Evolutionary conservation across 2,888 invertebrate species (phyloP).

Genomic region (Scaptomyza polygonia): DNA sequence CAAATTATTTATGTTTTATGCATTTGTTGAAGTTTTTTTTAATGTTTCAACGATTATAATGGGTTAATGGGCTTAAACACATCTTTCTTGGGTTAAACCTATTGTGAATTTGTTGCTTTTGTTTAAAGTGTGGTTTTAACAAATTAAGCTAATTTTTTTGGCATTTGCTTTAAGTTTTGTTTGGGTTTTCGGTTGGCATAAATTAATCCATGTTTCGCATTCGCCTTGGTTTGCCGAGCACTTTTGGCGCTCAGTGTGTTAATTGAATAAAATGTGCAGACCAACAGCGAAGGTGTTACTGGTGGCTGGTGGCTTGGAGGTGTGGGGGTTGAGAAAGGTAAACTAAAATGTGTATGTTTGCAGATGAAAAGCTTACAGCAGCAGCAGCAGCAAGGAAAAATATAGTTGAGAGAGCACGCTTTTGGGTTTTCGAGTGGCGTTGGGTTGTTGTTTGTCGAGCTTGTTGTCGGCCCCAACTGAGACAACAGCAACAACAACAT

Average conservation of each 20-base stretch:
- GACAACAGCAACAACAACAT: conserved; percentile 1
- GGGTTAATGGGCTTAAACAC: conserved; percentile 5
- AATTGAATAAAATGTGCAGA: conserved; percentile 71
- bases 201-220: conserved; percentile 64
- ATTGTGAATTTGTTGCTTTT: conserved; percentile 19
- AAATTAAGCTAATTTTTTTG: conserved; percentile 68
- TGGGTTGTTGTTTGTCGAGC: conserved; percentile 14
- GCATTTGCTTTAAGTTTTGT: conserved; percentile 21
- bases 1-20: conserved; percentile 29
- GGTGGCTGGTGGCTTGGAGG: no score
- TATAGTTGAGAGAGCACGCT: conserved; percentile 34
- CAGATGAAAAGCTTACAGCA: conserved; percentile 35
- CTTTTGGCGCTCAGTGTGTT: conserved; percentile 55
- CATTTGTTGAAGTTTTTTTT: conserved; percentile 30
- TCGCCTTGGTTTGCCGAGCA: conserved; percentile 46
- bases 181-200: conserved; percentile 54
- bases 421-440: conserved; percentile 27
- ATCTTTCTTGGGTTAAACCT: conserved; percentile 30
- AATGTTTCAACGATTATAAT: background rate
- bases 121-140: conserved; percentile 37
- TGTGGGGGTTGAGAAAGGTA: no score
- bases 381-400: conserved; percentile 25
- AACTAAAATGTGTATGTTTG: conserved; percentile 8
- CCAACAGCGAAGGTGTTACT: background rate
- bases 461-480: conserved; percentile 36